phyloP scores from a whole-genome alignment of 2,797 vertebrate genomes.

The Choloepus didactylus region DNA sequence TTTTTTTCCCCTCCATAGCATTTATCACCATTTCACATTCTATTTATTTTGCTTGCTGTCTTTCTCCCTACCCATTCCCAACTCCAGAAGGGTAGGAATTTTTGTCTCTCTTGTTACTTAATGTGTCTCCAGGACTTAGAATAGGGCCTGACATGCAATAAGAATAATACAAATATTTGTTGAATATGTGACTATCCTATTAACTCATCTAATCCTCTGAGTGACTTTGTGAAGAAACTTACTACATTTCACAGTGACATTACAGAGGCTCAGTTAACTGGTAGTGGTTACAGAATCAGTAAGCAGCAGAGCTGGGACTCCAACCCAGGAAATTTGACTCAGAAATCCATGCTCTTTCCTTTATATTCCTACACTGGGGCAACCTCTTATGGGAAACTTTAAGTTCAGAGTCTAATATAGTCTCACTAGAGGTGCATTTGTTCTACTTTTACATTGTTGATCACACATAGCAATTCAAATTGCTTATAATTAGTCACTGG shows the following conservation, averaged over 20 bases:
- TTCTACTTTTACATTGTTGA: slow-evolving; percentile 75
- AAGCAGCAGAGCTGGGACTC: background rate
- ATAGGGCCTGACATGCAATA: background rate
- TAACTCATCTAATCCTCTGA: background rate
- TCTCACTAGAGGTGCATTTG: slow-evolving; percentile 77
- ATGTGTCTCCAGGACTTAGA: background rate
- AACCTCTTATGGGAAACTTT: slow-evolving; percentile 14
- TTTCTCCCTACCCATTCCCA: slow-evolving; percentile 2
- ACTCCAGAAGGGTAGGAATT: background rate
- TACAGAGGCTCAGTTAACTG: background rate
- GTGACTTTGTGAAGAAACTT: background rate
- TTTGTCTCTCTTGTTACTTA: slow-evolving; percentile 35
- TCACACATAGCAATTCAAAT: slow-evolving; percentile 81
- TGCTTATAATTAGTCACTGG: slow-evolving; percentile 82
- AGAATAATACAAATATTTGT: background rate
- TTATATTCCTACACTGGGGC: background rate
- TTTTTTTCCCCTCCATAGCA: background rate
- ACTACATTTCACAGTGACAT: slow-evolving; percentile 15
- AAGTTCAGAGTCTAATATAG: slow-evolving; percentile 64
- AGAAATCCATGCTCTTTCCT: background rate
- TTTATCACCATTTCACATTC: background rate
- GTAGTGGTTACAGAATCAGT: background rate
- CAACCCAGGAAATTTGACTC: background rate
- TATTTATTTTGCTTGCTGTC: background rate
- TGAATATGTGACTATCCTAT: slow-evolving; percentile 21